Evolutionary conservation across 1,140 invertebrate species (phyloP), one percentile per base, ranked within the genome.

Genomic region (Meteorus sp.): DNA sequence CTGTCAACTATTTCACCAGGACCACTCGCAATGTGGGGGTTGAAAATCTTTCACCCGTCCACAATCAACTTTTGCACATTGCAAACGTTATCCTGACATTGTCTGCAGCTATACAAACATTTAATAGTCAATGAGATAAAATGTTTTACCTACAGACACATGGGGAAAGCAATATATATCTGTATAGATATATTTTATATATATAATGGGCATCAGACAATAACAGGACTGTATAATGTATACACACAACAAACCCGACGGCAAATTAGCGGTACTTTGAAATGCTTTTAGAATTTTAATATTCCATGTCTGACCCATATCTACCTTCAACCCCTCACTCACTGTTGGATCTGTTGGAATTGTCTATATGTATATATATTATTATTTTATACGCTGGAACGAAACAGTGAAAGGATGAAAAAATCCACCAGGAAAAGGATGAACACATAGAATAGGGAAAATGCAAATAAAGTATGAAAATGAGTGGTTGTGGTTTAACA

Each of bases 221-320:
- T 25, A 29, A 43, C 20, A 51, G 17, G 15, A n/a, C n/a, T n/a
- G n/a, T n/a, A n/a, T n/a, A n/a, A n/a, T 51, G 27, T 9, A 27
- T 25, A 37, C 22, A 65, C 56, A 60, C 47, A 50, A 43, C 13
- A 56, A 60, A 53, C 44, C 56, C 53, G 59, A 63, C 59, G 54
- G 48, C 54, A 41, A 72, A 70, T 71, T 72, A 72, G 64, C 65
- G 59, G 59, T 68, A 72, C 70, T 71, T 70, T 69, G 71, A 69
- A 72, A 71, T 67, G 73, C 73, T 75, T 75, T 75, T 72, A 75
- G 73, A 73, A 71, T 75, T 71, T 75, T 59, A 73, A 71, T 71
- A 70, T 72, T 72, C 65, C 68, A 72, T 69, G 70, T 73, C 70
- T 71, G 70, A 70, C 66, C 69, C 67, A 72, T 59, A 71, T 72